Evolutionary conservation across 2,113 vertebrate species (phyloP).

Genomic region (Platycercus adscitus): DNA sequence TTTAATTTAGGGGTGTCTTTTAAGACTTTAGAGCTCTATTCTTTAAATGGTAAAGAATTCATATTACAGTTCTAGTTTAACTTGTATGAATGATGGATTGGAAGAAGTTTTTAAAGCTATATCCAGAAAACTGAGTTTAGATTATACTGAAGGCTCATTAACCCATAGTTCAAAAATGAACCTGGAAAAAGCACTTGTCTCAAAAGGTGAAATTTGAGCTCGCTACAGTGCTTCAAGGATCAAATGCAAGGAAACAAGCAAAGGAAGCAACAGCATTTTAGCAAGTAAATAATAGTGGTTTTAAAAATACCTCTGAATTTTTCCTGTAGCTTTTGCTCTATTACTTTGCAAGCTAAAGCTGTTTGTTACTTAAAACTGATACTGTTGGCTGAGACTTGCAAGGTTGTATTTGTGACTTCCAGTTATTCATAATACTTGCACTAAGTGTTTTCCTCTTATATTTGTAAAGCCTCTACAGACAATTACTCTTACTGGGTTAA

Average conservation of each 20-base stretch:
- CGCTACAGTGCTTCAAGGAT: background rate
- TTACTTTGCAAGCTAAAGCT: background rate
- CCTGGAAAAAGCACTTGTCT: background rate
- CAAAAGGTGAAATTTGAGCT: background rate
- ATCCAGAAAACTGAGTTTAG: background rate
- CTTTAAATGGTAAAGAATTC: background rate
- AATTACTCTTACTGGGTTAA: background rate
- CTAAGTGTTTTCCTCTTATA: background rate
- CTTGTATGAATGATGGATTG: background rate
- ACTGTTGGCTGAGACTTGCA: background rate
- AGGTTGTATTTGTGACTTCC: background rate
- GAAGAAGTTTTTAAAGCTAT: background rate
- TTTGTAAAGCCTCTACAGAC: background rate
- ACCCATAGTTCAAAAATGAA: background rate
- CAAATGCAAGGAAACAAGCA: background rate
- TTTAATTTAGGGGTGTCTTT: background rate
- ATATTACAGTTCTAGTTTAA: background rate
- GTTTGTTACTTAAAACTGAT: background rate
- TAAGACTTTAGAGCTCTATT: background rate
- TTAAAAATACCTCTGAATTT: background rate
- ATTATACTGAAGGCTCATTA: background rate
- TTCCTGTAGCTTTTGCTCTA: background rate
- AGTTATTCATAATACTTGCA: background rate
- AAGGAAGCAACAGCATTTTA: background rate
- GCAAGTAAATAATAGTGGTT: background rate